Evolutionary conservation across 2,888 invertebrate genomes (phyloP), one percentile per base, ranked within the genome.

Genomic region (Antitype chi): DNA sequence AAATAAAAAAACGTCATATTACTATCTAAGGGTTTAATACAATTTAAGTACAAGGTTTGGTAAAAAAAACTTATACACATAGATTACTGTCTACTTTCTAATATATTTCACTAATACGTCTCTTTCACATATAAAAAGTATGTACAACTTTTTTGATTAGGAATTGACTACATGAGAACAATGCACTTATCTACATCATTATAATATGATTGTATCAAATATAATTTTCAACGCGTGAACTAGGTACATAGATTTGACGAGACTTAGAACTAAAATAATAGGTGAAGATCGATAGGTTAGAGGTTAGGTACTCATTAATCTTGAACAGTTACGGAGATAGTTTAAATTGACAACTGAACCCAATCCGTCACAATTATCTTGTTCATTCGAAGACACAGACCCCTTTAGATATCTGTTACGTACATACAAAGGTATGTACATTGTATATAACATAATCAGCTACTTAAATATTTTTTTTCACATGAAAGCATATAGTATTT

Each of bases 21-120:
- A 57, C 9, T 49, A 53, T 63, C 28, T 64, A 62, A 25, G 32
- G 9, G 2, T 32, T 28, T 60, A 64, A 64, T 68, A 49, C n/a
- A 75, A 74, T 70, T 67, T 60, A 59, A 38, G 59, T 20, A 66
- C 71, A 71, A 70, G 25, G 32, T 74, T 66, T 57, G 53, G 55
- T 74, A 71, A 74, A 76, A 67, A 76, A 75, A 70, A 55, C 62
- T 60, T 73, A 55, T 17, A 55, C 52, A 64, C 74, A 66, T 71
- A 80, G 66, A 76, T 73, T 82, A 78, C 72, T 85, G 80, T 87
- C 86, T 91, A 90, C 84, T 88, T 84, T 87, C 93, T 93, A 93
- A 88, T 80, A 89, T 88, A 90, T 94, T 93, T 94, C 94, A 94
- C 94, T 94, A 93, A 90, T 90, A 91, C 89, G 94, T 94, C 94